Percentiles rank a stretch among this genome's conserved stretches.
Conservation (phyloP, 2,797 vertebrate genomes). For the Rousettus madagascariensis region DNA sequence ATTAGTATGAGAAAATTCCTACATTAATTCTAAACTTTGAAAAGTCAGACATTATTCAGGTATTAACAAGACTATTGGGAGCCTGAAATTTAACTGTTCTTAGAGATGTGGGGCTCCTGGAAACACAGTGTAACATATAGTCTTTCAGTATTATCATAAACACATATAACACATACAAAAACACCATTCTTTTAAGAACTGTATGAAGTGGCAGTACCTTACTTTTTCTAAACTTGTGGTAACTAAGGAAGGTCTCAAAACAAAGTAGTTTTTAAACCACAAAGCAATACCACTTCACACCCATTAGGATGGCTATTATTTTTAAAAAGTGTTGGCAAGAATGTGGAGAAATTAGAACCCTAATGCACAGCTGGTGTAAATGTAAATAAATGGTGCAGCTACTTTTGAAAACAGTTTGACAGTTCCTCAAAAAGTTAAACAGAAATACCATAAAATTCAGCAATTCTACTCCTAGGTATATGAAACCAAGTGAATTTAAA, state of each 20-base stretch:
- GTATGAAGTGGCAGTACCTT: background rate
- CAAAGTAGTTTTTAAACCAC: background rate
- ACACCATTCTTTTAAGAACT: background rate
- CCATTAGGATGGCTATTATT: background rate
- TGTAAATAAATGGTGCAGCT: background rate
- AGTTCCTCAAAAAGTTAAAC: background rate
- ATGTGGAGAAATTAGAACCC: background rate
- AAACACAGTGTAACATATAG: background rate
- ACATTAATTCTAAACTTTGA: slow-evolving; percentile 16
- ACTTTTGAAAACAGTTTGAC: background rate
- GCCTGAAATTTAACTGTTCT: background rate
- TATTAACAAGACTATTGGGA: background rate
- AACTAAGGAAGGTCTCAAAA: background rate
- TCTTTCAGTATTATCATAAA: background rate
- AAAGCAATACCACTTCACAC: background rate
- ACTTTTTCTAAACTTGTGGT: background rate
- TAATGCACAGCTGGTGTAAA: background rate
- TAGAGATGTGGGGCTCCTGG: background rate
- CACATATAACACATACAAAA: background rate
- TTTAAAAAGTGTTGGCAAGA: background rate
- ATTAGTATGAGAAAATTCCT: background rate
- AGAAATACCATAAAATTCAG: background rate
- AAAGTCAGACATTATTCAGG: background rate
- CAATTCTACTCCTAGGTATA: background rate
- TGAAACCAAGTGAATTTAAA: background rate